Percentiles rank a stretch among this genome's conserved stretches.
Conservation (phyloP, 2,113 vertebrate species). For the Azemiops feae region DNA sequence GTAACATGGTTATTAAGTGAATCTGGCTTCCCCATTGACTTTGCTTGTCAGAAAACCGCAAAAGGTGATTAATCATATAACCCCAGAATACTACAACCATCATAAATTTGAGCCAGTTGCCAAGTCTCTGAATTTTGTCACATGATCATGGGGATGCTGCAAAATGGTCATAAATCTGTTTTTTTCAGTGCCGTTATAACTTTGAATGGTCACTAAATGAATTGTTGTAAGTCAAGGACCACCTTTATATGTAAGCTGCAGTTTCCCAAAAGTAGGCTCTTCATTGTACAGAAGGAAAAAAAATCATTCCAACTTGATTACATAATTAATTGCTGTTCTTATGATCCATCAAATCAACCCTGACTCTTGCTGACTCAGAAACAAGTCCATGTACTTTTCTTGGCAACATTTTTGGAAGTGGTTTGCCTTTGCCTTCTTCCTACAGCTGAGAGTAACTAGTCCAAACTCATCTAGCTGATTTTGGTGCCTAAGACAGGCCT, state of each 20-base stretch:
- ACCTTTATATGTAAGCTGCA: rapidly evolving
- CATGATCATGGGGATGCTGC: neutral
- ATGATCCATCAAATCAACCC: neutral
- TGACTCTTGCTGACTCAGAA: neutral
- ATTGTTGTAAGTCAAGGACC: neutral
- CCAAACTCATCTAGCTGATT: neutral
- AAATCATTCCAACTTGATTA: neutral
- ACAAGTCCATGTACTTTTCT: neutral
- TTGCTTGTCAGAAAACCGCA: neutral
- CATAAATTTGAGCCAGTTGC: neutral
- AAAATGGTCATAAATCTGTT: neutral
- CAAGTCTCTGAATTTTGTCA: neutral
- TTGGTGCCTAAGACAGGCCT: neutral
- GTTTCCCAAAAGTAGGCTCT: neutral
- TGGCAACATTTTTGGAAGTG: neutral
- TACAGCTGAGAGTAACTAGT: neutral
- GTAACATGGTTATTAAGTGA: neutral
- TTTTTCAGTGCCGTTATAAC: neutral
- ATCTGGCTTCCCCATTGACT: neutral
- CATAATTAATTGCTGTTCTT: neutral
- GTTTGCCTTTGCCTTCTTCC: neutral
- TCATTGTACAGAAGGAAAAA: neutral
- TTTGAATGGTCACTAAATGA: neutral
- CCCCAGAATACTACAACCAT: neutral
- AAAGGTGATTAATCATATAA: neutral